Base-by-base conservation (phyloP, 2,888 invertebrate genomes). In the Prosopocoilus inquinatus region DNA sequence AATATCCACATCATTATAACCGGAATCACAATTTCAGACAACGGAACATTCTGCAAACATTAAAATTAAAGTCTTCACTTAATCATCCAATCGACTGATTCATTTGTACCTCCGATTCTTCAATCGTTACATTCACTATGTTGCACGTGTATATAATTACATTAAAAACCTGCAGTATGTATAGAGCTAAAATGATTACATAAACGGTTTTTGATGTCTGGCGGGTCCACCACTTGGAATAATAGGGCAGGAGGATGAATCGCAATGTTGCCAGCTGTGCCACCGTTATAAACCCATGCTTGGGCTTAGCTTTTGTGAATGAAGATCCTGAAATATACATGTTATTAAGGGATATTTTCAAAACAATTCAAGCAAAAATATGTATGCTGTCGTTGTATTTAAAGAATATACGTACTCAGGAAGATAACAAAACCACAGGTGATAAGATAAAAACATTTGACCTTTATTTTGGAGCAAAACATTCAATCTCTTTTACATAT, bases 271-370 rank as follows among this genome's bases (percentile, higher is more conserved):
- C 95, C 71, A 90, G 85, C 75, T 89, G 86, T 58, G 91, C 87
- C 58, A 96, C 91, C 39, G 91, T 90, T 43, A 90, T 82, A 76
- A 95, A 84, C 60, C 94, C 90, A 78, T 96, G 90, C 69, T 95
- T 94, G 1, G 96, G 94, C 77, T 96, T 96, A 11, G 94, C 90
- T 82, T 96, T 96, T 9, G 95, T 91, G 78, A 96, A 96, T 57
- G 95, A 93, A 38, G 96, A 96, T 45, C 96, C 96, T 94, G 68
- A 15, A 71, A 69, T 57, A 38, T 47, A 52, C 32, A 50, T 41
- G 8, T 41, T 41, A 28, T 28, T 28, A 28, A 28, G 20, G 20
- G 20, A 38, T 13, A 38, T 38, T 7, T 38, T 12, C 13, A 38
- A 38, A 11, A 38, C 13, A 12, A 12, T 38, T 12, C 12, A 1